phyloP scores from a whole-genome alignment of 1,140 invertebrate genomes.

The Eriosoma lanigerum region DNA sequence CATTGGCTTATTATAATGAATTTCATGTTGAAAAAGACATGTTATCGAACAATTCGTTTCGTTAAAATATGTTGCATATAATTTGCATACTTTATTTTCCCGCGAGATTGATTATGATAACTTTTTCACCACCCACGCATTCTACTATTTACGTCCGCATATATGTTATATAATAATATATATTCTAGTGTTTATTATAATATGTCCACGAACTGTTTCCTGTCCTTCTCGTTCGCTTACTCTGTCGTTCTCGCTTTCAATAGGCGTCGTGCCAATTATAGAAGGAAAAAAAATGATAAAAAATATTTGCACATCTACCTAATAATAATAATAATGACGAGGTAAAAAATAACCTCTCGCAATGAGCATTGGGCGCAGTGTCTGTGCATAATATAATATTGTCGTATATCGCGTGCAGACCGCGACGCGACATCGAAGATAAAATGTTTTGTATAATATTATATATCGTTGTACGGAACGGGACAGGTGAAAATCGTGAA shows the following conservation, averaged over 20 bases:
- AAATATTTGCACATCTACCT: too few relatives aligned
- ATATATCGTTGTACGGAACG: not conserved
- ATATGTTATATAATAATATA: not conserved
- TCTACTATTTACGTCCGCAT: not conserved
- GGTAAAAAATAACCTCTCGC: not conserved
- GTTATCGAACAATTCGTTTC: too few relatives aligned
- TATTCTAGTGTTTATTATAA: not conserved
- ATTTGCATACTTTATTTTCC: too few relatives aligned
- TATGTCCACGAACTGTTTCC: not conserved
- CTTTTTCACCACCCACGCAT: not conserved
- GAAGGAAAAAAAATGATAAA: not conserved
- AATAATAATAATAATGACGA: not conserved
- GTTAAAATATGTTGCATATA: too few relatives aligned
- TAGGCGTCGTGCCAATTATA: slow-evolving; percentile 22
- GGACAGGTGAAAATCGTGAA: slow-evolving; percentile 43
- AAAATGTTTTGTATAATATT: not conserved
- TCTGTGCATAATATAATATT: not conserved
- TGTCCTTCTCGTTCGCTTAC: too few relatives aligned
- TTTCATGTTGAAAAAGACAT: too few relatives aligned
- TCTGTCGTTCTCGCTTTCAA: too few relatives aligned
- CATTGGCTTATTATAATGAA: too few relatives aligned
- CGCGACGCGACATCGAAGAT: not conserved
- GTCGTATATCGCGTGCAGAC: slow-evolving; percentile 42
- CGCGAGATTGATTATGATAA: slow-evolving; percentile 23
- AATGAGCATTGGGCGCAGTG: not conserved